Base-by-base conservation (phyloP, 1,140 invertebrate genomes). In the Pinna nobilis region DNA sequence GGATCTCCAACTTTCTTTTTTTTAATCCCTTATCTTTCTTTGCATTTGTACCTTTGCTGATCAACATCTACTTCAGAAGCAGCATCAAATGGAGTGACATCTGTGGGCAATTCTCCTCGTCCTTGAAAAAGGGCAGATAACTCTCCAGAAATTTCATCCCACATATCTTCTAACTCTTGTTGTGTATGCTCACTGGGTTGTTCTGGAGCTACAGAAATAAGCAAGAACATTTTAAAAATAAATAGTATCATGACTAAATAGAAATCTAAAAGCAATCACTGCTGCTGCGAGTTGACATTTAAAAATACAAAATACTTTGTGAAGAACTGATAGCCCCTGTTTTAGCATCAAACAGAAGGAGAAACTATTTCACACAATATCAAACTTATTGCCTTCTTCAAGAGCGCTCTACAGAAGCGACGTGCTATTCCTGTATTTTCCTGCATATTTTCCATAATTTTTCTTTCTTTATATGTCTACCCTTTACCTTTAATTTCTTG, bases 11-110 rank as follows among this genome's bases (percentile, higher is more conserved):
- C 11, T 51, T 18, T 9, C 11, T 7, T 23, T 18, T 15, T 15
- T 32, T 5, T 18, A 47, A 4, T 47, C 20, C 15, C 9, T 28
- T 25, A 32, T 23, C 18, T 4, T 32, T 18, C 18, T 33, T 18
- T 44, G 11, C 15, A 41, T 13, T 13, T 7, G 4, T 89, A 96
- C 95, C 95, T 97, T 90, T 98, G 96, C 82, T 97, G 93, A 79
- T 97, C 95, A 68, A 97, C 93, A 20, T 93, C 90, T 23, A 92
- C 91, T 66, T 97, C 95, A 13, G 94, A 94, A 6, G 94, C 92
- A 2, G 95, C 94, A 91, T 98, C 96, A 86, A 97, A 98, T 2
- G 96, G 96, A 50, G 94, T 90, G 65, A 94, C 91, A 85, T 92
- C 92, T 25, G 78, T 66, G 23, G 92, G 90, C 81, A 93, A 89